These are phyloP conservation scores for Chalcis sispes DNA, from an alignment of 2,888 invertebrate genomes.

Conservation along the genomic window DNA sequence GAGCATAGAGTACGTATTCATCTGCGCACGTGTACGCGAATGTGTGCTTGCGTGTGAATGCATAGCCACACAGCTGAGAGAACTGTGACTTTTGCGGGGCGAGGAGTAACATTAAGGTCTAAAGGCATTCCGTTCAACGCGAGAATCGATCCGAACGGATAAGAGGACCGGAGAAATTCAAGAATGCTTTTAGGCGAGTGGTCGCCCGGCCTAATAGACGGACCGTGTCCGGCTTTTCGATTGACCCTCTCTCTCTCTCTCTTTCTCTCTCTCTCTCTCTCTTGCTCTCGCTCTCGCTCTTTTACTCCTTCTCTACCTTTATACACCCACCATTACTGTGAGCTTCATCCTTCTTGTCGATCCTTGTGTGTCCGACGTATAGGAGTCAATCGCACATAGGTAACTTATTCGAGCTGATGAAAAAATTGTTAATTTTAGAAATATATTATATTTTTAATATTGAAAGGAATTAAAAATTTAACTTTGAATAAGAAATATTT, in stretches of 20 bases:
- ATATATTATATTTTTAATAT: too few species aligned
- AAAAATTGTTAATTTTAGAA: too few species aligned
- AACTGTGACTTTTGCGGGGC: conserved; percentile 31
- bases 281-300: not conserved
- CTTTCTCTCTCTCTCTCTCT: conserved; percentile 4
- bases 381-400: not conserved
- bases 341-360: not conserved
- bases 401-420: too few species aligned
- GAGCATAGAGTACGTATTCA: too few species aligned
- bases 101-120: conserved; percentile 10
- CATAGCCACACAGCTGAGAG: not conserved
- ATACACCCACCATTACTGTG: too few species aligned
- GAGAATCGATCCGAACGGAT: conserved; percentile 70
- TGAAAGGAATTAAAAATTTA: too few species aligned
- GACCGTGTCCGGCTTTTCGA: conserved; percentile 48
- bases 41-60: too few species aligned
- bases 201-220: conserved; percentile 54
- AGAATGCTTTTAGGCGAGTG: conserved; percentile 71
- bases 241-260: conserved; percentile 8
- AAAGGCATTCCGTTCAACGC: not conserved
- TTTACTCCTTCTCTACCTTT: not conserved
- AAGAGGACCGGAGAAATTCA: conserved; percentile 69
- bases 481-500: too few species aligned
- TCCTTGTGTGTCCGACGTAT: not conserved
- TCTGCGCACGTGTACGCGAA: too few species aligned